Percentiles rank a stretch among this genome's conserved stretches.
phyloP scores from a whole-genome alignment of 2,797 vertebrate species.

The Macroramphosus scolopax region DNA sequence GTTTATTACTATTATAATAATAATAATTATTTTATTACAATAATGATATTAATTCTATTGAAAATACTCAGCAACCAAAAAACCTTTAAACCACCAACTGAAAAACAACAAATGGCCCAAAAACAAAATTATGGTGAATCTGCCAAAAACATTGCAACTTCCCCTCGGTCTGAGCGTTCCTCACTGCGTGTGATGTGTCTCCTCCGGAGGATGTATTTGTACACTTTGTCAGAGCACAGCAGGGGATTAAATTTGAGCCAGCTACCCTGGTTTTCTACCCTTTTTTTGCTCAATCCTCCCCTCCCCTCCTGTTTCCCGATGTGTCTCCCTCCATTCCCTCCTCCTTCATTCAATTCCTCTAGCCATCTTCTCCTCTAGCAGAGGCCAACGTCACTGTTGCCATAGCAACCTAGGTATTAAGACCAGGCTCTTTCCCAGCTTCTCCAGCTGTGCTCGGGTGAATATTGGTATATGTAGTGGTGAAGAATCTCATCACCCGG shows the following conservation, averaged over 20 bases:
- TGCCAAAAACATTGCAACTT: slow-evolving; percentile 22
- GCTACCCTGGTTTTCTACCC: slow-evolving; percentile 30
- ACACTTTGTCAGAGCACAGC: slow-evolving; percentile 31
- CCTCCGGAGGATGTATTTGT: slow-evolving; percentile 27
- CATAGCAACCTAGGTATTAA: slow-evolving; percentile 75
- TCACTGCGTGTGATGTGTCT: slow-evolving; percentile 19
- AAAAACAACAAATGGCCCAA: slow-evolving; percentile 19
- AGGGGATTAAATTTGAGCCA: slow-evolving; percentile 33
- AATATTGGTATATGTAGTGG: slow-evolving; percentile 69
- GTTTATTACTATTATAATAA: no score
- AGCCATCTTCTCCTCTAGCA: slow-evolving; percentile 56
- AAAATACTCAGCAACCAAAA: no score
- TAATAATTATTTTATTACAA: no score
- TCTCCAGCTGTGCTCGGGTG: slow-evolving; percentile 69
- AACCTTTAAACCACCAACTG: no score
- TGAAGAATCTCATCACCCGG: slow-evolving; percentile 40
- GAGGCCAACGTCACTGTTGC: slow-evolving; percentile 74
- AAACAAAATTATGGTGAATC: slow-evolving; percentile 28
- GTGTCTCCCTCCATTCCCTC: slow-evolving; percentile 47
- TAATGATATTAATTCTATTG: no score
- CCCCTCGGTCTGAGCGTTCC: slow-evolving; percentile 3
- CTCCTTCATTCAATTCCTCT: slow-evolving; percentile 55
- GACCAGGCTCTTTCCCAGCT: slow-evolving; percentile 60
- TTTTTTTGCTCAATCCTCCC: slow-evolving; percentile 41
- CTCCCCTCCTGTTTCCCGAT: slow-evolving; percentile 18